phyloP scores from a whole-genome alignment of 2,113 vertebrate genomes.

The Cyprinodon tularosa region DNA sequence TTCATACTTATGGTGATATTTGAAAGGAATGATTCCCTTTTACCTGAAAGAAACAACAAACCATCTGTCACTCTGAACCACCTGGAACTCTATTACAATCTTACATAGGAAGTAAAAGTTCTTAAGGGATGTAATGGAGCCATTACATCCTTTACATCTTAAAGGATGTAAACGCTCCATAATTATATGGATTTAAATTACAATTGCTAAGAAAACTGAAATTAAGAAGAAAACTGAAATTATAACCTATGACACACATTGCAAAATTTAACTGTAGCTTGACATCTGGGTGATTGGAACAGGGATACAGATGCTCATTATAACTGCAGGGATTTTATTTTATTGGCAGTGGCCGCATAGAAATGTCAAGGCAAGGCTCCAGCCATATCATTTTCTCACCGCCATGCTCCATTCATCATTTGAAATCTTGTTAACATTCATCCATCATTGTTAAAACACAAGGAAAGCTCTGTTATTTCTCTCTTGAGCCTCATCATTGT shows the following conservation, averaged over 20 bases:
- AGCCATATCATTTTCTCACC: conserved; percentile 34
- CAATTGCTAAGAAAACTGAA: background rate
- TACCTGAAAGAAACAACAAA: background rate
- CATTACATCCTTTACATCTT: background rate
- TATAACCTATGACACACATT: background rate
- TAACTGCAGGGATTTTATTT: conserved; percentile 18
- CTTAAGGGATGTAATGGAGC: no score
- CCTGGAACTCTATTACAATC: background rate
- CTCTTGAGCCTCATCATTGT: conserved; percentile 3
- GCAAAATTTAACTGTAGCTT: background rate
- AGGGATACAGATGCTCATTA: conserved; percentile 14
- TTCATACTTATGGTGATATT: background rate
- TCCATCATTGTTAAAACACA: conserved; percentile 12
- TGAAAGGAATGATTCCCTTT: background rate
- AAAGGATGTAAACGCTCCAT: background rate
- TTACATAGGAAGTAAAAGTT: no score
- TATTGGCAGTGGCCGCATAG: conserved; percentile 4
- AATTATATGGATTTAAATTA: background rate
- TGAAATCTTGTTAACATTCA: conserved; percentile 28
- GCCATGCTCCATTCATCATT: conserved; percentile 31
- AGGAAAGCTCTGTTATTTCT: conserved; percentile 2
- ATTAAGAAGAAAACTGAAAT: background rate
- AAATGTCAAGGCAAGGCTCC: conserved; percentile 13
- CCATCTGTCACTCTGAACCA: background rate
- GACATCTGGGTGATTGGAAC: conserved; percentile 17